Conservation (phyloP, 2,888 invertebrate species). For the Parthenolecanium corni region DNA sequence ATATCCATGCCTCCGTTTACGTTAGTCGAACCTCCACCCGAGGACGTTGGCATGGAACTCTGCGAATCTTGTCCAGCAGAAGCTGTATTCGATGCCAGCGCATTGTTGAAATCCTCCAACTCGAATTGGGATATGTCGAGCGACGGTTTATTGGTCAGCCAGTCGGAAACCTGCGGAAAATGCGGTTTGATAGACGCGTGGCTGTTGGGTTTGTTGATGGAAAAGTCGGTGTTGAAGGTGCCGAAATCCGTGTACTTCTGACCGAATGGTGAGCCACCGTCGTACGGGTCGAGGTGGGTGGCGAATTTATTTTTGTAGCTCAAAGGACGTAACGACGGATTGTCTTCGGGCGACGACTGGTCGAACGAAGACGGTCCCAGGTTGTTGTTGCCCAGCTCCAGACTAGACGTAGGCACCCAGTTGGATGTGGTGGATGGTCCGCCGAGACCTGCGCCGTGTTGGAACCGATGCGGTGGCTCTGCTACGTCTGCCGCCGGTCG, state of each 20-base stretch:
- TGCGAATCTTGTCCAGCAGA: neutral
- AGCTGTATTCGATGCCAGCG: too few relatives aligned
- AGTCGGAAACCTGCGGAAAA: slow-evolving; percentile 7
- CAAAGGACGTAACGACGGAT: too few relatives aligned
- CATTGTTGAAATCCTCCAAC: neutral
- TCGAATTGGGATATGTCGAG: neutral
- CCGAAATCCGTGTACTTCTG: slow-evolving; percentile 5
- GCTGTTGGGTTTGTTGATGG: neutral
- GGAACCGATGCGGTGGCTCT: neutral
- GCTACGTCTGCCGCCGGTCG: neutral
- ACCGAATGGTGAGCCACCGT: neutral
- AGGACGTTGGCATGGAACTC: neutral
- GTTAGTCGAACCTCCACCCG: neutral
- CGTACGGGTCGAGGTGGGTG: neutral
- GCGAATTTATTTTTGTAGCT: neutral
- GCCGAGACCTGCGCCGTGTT: neutral
- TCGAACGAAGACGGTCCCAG: slow-evolving; percentile 1
- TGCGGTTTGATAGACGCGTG: neutral
- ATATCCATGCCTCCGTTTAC: too few relatives aligned
- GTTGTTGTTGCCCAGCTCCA: neutral
- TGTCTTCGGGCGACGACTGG: neutral
- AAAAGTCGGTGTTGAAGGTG: neutral
- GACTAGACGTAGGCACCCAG: neutral
- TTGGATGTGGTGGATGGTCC: neutral
- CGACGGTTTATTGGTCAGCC: slow-evolving; percentile 2